phyloP scores from a whole-genome alignment of 2,113 vertebrate genomes.

The Engystomops pustulosus region DNA sequence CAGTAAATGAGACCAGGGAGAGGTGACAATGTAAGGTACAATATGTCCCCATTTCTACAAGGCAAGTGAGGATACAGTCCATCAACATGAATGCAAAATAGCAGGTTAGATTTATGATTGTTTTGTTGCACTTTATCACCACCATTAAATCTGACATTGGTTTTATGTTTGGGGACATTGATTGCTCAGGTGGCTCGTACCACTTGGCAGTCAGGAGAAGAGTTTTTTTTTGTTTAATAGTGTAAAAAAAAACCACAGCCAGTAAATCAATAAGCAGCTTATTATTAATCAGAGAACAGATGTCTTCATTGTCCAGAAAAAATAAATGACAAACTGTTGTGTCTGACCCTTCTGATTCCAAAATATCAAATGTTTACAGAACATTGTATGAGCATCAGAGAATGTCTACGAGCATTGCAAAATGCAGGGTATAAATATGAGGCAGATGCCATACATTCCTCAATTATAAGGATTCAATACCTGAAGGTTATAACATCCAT shows the following conservation, averaged over 20 bases:
- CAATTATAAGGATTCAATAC: too few species aligned
- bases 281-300: conserved; percentile 50
- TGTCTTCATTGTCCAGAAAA: conserved; percentile 28
- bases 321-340: conserved; percentile 30
- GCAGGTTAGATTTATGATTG: conserved; percentile 51
- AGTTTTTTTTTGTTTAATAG: conserved; percentile 45
- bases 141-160: conserved; percentile 58
- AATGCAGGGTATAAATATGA: not conserved
- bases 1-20: not conserved
- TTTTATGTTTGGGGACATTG: conserved; percentile 55
- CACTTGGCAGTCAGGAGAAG: conserved; percentile 51
- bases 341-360: conserved; percentile 1
- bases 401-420: not conserved
- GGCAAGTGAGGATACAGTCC: conserved; percentile 40
- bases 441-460: not conserved
- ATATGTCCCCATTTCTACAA: conserved; percentile 18
- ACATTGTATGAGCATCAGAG: not conserved
- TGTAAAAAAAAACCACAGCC: conserved; percentile 42
- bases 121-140: conserved; percentile 57
- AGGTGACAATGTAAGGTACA: not conserved
- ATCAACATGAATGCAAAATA: conserved; percentile 45
- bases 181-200: conserved; percentile 52
- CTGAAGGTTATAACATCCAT: too few species aligned
- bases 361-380: not conserved
- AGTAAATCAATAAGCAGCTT: conserved; percentile 49